These are phyloP conservation scores for Xylota sylvarum DNA, from an alignment of 2,888 invertebrate genomes.

Conservation along the genomic window DNA sequence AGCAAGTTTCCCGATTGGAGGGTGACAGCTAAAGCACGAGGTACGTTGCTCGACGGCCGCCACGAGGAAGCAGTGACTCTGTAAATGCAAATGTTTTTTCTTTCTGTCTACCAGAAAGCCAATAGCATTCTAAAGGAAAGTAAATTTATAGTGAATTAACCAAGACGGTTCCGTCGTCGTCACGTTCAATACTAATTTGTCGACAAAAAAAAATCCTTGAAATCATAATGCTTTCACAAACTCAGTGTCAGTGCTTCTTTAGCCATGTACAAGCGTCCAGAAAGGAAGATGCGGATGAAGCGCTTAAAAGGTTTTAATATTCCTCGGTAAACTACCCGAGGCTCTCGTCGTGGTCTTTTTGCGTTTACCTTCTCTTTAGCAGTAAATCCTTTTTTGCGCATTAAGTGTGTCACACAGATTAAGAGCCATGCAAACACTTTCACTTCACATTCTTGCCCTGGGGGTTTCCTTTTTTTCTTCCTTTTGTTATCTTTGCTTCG, in stretches of 20 bases:
- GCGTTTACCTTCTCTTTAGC: background rate
- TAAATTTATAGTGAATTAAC: background rate
- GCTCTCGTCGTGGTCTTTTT: conserved; percentile 11
- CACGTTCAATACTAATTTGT: conserved; percentile 39
- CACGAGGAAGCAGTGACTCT: too few relatives aligned
- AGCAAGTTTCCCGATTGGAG: too few relatives aligned
- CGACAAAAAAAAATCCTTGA: conserved; percentile 37
- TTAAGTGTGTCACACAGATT: conserved; percentile 57
- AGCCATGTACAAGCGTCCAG: background rate
- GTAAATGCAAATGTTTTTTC: too few relatives aligned
- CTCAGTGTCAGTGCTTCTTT: conserved; percentile 2
- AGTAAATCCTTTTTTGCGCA: conserved; percentile 16
- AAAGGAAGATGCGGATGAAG: conserved; percentile 13
- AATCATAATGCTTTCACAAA: conserved; percentile 25
- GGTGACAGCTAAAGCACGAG: too few relatives aligned
- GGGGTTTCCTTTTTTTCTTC: background rate
- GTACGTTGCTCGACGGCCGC: too few relatives aligned
- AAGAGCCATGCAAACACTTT: conserved; percentile 68
- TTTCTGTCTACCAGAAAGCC: background rate
- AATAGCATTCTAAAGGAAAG: background rate
- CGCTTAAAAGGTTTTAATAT: conserved; percentile 57
- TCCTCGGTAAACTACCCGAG: conserved; percentile 38
- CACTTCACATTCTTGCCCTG: conserved; percentile 25
- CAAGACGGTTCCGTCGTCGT: background rate
- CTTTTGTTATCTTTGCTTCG: conserved; percentile 19